Conservation (phyloP, 1,140 invertebrate species). For the Oreohelix idahoensis region DNA sequence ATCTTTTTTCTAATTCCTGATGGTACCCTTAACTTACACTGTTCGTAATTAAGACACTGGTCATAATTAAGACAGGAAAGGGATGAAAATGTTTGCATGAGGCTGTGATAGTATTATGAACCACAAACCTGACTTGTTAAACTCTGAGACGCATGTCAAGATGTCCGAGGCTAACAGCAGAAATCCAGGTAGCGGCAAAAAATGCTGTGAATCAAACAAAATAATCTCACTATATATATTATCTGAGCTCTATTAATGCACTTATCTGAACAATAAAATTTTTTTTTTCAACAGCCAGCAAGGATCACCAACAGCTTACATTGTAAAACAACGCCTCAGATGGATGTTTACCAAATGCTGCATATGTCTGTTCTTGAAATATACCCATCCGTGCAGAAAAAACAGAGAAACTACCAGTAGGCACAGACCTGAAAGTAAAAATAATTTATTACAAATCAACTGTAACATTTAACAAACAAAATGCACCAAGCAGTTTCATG, state of each 20-base stretch:
- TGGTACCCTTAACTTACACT: no score
- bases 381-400: constrained; percentile 96
- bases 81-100: no score
- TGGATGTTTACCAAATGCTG: constrained; percentile 92
- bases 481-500: no score
- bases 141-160: constrained; percentile 77
- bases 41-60: no score
- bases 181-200: constrained; percentile 90
- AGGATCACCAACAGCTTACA: constrained; percentile 69
- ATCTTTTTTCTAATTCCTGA: no score
- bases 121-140: constrained; percentile 69
- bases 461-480: no score
- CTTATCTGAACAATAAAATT: no score
- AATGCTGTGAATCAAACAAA: constrained; percentile 76
- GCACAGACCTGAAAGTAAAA: constrained; percentile 79
- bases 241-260: no score
- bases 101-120: no score
- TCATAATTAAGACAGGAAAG: no score
- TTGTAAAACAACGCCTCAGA: constrained; percentile 95
- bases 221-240: no score
- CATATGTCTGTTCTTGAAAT: constrained; percentile 93
- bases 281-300: no score
- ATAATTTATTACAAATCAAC: neutral
- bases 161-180: constrained; percentile 84
- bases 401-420: constrained; percentile 91